Evolutionary conservation across 1,140 invertebrate species (phyloP), one percentile per base, ranked within the genome.

Genomic region (Diorhabda carinulata): DNA sequence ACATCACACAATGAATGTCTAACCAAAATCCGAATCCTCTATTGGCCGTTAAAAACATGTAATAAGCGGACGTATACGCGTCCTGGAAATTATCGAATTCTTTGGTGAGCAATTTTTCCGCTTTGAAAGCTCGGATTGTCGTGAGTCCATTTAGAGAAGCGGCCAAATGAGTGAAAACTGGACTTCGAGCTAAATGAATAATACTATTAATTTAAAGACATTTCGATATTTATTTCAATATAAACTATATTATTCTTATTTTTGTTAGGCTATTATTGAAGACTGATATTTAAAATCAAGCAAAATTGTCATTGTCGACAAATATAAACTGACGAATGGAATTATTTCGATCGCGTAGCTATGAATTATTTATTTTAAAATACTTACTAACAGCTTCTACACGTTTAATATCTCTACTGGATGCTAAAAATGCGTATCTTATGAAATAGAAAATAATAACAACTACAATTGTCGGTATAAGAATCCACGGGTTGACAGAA

Each of bases 91-190:
- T 77, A 78, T 92, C 90, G 72, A 93, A 92, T 73, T 91, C 87
- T 68, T 90, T 85, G 74, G 87, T 87, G 62, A 96, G 84, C 62
- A 88, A 82, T 69, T 86, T 82, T 78, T 92, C 84, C 6, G 86
- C 82, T 25, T 86, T 84, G 43, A 89, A 87, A 4, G 93, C 91
- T 67, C 93, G 83, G 44, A 97, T 93, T 0, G 93, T 95, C 61
- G 89, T 86, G 4, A 96, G 82, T 3, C 94, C 94, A 72, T 90
- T 87, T 2, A 96, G 75, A 0, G 91, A 90, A 0, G 92, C 86
- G 42, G 89, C 90, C 44, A 96, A 84, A 71, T 96, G 92, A 0
- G 92, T 91, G 77, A 93, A 94, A 0, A 96, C 86, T 0, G 94
- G 94, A 81, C 89, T 91, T 61, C 89, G 87, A 10, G 86, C 88